Base-by-base conservation (phyloP, 2,888 invertebrate genomes). In the Lochmaea crataegi region DNA sequence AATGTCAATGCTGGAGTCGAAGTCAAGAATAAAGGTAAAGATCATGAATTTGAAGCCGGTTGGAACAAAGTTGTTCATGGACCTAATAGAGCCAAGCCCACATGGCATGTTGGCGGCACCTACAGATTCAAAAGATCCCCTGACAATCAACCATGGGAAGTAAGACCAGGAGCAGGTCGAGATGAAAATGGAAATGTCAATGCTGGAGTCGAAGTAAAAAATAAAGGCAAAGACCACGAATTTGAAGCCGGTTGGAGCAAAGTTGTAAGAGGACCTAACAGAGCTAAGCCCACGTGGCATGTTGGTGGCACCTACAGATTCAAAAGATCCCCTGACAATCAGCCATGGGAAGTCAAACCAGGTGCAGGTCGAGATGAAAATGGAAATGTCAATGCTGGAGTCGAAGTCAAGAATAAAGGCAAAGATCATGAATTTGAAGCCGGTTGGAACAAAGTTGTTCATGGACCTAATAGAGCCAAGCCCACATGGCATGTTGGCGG, bases 31-130 rank as follows among this genome's bases (percentile, higher is more conserved):
- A 72, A 69, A 32, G 78, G 76, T 41, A 32, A 71, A 18, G 56
- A 77, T 41, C 75, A 77, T 45, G 77, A 78, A 16, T 64, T 78
- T 26, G 60, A 75, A 22, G 78, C 75, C 60, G 75, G 73, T 63
- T 77, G 77, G 76, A 57, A 53, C 6, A 78, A 78, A 71, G 75
- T 76, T 32, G 61, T 78, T 5, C 45, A 56, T 22, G 78, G 78
- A 16, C 78, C 75, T 11, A 57, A 60, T 6, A 78, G 65, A 71
- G 72, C 75, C 0, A 74, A 76, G 63, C 77, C 76, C 16, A 74
- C 75, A 9, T 78, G 76, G 75, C 72, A 75, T 65, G 76, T 78
- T 51, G 76, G 77, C 42, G 78, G 76, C 45, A 75, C 72, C 10
- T 73, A 45, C 61, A 68, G 73, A 63, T 77, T 58, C 48, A 68